phyloP scores from a whole-genome alignment of 2,113 vertebrate genomes.

The Raja brachyura region DNA sequence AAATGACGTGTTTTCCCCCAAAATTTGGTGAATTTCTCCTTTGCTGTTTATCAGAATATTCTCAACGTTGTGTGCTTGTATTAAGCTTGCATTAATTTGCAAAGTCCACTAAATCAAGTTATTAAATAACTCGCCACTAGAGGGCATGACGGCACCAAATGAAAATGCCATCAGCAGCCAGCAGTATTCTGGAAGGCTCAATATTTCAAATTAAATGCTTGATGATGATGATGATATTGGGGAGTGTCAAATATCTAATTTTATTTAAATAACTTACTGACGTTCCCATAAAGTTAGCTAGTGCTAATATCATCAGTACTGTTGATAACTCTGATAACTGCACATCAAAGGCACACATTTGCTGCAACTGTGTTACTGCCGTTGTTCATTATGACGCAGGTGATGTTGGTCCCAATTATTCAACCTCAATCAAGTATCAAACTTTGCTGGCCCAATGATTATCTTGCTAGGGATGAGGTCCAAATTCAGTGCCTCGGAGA shows the following conservation, averaged over 20 bases:
- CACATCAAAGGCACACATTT: not conserved
- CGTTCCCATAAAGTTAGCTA: not conserved
- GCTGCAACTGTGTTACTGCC: not conserved
- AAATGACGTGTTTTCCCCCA: not conserved
- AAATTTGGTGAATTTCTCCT: not conserved
- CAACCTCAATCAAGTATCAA: not conserved
- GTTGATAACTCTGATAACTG: too few species aligned
- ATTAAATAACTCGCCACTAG: not conserved
- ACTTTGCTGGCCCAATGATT: not conserved
- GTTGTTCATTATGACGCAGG: not conserved
- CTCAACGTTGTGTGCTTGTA: not conserved
- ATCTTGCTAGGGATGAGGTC: too few species aligned
- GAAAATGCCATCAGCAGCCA: too few species aligned
- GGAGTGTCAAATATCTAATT: not conserved
- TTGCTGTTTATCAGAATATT: not conserved
- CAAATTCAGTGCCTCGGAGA: too few species aligned
- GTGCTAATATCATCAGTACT: not conserved
- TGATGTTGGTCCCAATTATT: not conserved
- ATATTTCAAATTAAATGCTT: not conserved
- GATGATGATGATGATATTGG: not conserved
- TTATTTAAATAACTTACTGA: not conserved
- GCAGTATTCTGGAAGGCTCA: not conserved
- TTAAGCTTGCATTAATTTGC: not conserved
- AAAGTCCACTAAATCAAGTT: not conserved
- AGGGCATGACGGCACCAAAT: not conserved